Evolutionary conservation across 23 tunicate species (phyloP), one percentile per base, ranked within the genome.

Genomic region (Ciona savignyi): DNA sequence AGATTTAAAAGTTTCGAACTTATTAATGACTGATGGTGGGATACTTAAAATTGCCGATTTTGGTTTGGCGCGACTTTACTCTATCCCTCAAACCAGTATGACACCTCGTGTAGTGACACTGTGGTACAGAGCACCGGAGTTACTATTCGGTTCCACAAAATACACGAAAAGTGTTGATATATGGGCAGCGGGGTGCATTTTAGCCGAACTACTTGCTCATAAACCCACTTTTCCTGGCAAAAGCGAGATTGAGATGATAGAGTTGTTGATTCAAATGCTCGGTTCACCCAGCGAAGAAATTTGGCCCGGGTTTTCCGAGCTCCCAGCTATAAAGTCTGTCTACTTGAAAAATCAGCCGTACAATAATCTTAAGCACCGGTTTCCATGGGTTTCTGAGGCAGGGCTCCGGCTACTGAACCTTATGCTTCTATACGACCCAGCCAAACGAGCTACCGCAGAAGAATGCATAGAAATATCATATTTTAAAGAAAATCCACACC

Each of bases 121-220:
- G 30, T 94, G 99, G 99, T 94, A 94, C 56, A 73, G 99, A 32
- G 95, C 99, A 25, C 99, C 99, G 23, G 99, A 94, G 71, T 61
- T 94, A 25, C 56, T 94, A 71, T 94, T 94, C 65, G 99, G 99
- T 20, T 74, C 93, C 6, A 79, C 28, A 63, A n/a, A 63, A 63
- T 63, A 63, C 22, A n/a, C 67, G 22, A 63, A 63, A 63, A 9
- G 23, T 63, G 26, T 63, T 4, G 97, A 91, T 31, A 81, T 84
- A 85, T 91, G 97, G 97, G 90, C 97, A 4, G 65, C 88, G 11
- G 93, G 98, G 21, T 93, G 98, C 62, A 86, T 93, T 0, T 63
- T 93, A n/a, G 93, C 98, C 11, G 98, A 93, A 65, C 76, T 93
- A 2, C 71, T 93, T 19, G 93, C 93, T 3, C 98, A 93, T 69